Evolutionary conservation across 2,113 vertebrate species (phyloP).

Genomic region (Sterrhoptilus dennistouni): DNA sequence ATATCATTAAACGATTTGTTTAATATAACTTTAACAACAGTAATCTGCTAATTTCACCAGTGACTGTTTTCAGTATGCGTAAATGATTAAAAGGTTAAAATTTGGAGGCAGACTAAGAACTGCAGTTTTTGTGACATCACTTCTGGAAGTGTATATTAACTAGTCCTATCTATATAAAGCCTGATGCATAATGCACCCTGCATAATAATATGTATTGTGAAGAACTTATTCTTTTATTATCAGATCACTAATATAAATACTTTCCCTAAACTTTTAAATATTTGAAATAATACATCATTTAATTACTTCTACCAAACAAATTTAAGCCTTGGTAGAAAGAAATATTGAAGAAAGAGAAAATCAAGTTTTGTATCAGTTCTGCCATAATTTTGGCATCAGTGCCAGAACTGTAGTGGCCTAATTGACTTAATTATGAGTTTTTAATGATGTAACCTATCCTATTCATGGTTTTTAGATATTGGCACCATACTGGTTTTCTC

Average conservation of each 20-base stretch:
- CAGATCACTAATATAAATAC: background rate
- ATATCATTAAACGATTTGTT: background rate
- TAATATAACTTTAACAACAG: background rate
- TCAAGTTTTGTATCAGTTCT: background rate
- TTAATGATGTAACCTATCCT: background rate
- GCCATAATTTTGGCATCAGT: background rate
- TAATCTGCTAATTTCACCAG: background rate
- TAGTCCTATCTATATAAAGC: background rate
- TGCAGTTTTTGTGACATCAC: background rate
- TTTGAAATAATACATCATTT: background rate
- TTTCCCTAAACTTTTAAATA: background rate
- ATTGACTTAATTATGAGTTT: background rate
- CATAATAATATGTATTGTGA: background rate
- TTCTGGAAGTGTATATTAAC: background rate
- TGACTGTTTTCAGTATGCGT: background rate
- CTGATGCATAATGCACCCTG: background rate
- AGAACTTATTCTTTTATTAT: background rate
- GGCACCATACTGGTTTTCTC: background rate
- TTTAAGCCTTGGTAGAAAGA: background rate
- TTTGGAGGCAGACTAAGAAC: background rate
- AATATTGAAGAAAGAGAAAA: background rate
- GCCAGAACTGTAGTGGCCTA: background rate
- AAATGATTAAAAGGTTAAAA: background rate
- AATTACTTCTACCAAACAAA: background rate
- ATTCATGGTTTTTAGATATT: background rate